Conservation (phyloP, 2,888 invertebrate genomes). For the Fissipunctia ypsillon region DNA sequence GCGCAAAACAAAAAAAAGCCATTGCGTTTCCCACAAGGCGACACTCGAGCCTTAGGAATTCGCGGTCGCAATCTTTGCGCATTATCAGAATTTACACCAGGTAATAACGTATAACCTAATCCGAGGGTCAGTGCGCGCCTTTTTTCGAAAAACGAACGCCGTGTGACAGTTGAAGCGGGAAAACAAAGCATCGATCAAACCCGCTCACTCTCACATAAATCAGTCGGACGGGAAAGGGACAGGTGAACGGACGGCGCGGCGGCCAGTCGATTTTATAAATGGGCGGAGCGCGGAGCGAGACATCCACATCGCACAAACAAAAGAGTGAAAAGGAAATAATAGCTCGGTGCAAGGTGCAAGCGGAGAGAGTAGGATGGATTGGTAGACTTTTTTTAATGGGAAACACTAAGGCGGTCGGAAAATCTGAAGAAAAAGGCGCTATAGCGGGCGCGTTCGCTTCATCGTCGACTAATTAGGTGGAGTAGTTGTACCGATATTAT, state of each 20-base stretch:
- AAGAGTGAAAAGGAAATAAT: slow-evolving; percentile 89
- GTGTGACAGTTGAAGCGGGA: slow-evolving; percentile 83
- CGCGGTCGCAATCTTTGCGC: slow-evolving; percentile 82
- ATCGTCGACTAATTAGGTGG: slow-evolving; percentile 73
- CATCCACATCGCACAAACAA: slow-evolving; percentile 87
- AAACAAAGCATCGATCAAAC: slow-evolving; percentile 90
- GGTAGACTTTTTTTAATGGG: slow-evolving; percentile 78
- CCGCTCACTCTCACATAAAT: slow-evolving; percentile 90
- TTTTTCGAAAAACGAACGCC: slow-evolving; percentile 80
- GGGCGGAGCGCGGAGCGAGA: slow-evolving; percentile 89
- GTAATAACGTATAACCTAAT: slow-evolving; percentile 82
- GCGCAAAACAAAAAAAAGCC: slow-evolving; percentile 78
- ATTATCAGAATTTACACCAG: slow-evolving; percentile 86
- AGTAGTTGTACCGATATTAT: slow-evolving; percentile 71
- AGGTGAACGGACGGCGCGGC: slow-evolving; percentile 86
- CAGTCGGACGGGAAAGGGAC: slow-evolving; percentile 89
- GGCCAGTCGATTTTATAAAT: slow-evolving; percentile 90
- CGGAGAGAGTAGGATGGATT: slow-evolving; percentile 80
- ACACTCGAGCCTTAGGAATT: slow-evolving; percentile 84
- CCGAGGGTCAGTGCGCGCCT: slow-evolving; percentile 75
- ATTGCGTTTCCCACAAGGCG: slow-evolving; percentile 79
- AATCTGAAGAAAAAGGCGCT: slow-evolving; percentile 85
- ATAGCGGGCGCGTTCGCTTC: slow-evolving; percentile 61
- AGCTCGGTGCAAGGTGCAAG: slow-evolving; percentile 86
- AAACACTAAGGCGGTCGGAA: slow-evolving; percentile 85